Conservation (phyloP, 2,888 invertebrate genomes). For the Tortrix viridana region DNA sequence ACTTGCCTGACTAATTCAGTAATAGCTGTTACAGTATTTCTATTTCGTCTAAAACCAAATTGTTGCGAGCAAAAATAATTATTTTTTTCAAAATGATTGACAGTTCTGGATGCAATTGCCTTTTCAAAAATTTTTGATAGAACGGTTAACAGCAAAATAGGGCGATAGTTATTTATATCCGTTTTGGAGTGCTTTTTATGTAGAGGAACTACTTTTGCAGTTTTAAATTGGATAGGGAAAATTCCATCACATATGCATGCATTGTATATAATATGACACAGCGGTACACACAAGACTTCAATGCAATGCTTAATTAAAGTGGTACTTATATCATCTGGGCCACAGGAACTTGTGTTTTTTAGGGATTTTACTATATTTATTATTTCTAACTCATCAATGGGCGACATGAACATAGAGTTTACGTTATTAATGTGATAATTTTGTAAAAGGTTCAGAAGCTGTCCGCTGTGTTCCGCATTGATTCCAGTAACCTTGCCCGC, state of each 20-base stretch:
- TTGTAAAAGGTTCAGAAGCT: not conserved
- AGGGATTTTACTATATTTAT: not conserved
- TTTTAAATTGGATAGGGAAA: not conserved
- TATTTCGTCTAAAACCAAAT: not conserved
- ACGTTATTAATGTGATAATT: not conserved
- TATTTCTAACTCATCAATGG: not conserved
- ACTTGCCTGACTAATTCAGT: not conserved
- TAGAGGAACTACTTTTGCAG: not conserved
- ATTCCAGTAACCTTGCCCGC: not conserved
- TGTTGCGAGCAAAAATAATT: not conserved
- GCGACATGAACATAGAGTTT: constrained; percentile 1
- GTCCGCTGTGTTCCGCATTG: not conserved
- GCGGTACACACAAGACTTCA: not conserved
- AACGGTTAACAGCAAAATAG: not conserved
- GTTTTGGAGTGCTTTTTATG: not conserved
- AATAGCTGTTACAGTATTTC: not conserved
- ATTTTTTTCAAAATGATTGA: not conserved
- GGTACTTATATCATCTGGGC: constrained; percentile 3
- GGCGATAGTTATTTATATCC: not conserved
- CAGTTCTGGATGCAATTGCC: not conserved
- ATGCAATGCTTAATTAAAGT: not conserved
- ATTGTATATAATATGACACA: not conserved
- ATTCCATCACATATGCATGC: not conserved
- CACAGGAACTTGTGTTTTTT: constrained; percentile 3
- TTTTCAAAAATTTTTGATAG: not conserved